Evolutionary conservation across 2,113 vertebrate genomes (phyloP).

Genomic region (Seriola dumerili): DNA sequence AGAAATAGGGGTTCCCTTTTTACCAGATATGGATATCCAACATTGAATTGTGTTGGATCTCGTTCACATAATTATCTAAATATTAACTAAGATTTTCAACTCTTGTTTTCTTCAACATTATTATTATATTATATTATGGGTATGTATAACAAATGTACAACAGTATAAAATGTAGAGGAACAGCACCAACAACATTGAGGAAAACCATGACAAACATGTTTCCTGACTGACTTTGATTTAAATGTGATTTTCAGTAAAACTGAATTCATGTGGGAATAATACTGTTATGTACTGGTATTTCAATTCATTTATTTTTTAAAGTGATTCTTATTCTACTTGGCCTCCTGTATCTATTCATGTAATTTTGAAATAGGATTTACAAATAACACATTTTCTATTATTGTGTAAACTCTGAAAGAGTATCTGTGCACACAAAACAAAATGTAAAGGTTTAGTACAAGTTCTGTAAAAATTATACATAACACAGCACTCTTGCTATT

Average conservation of each 20-base stretch:
- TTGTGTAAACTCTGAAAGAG: neutral
- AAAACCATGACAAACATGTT: neutral
- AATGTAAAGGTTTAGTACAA: neutral
- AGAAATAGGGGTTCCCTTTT: neutral
- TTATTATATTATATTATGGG: too few relatives aligned
- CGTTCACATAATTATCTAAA: neutral
- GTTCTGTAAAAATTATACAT: neutral
- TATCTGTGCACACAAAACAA: accelerated
- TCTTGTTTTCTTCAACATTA: neutral
- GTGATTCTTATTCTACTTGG: neutral
- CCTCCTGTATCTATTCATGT: neutral
- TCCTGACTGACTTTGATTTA: neutral
- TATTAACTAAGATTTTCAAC: neutral
- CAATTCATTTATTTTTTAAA: neutral
- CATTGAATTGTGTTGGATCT: neutral
- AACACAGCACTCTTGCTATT: neutral
- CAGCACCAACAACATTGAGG: neutral
- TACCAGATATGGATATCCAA: neutral
- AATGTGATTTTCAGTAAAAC: neutral
- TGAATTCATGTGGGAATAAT: neutral
- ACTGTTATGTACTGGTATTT: neutral
- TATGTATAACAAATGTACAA: neutral
- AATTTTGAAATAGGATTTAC: neutral
- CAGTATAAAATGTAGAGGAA: neutral
- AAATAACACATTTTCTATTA: neutral